Evolutionary conservation across 2,888 invertebrate species (phyloP).

Genomic region (Dioctria rufipes): DNA sequence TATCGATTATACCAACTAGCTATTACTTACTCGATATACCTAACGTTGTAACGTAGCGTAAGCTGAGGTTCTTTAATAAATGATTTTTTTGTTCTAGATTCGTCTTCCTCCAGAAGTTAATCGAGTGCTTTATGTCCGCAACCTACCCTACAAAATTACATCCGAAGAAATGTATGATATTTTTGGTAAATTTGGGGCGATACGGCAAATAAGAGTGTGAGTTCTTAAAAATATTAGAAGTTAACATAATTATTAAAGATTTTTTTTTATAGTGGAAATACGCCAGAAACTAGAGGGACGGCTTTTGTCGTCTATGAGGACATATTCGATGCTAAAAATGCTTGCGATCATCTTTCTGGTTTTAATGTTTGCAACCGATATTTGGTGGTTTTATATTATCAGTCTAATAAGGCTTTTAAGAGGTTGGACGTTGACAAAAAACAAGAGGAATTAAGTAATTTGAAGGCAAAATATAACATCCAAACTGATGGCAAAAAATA

Average conservation of each 20-base stretch:
- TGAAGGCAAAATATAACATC: conserved; percentile 95
- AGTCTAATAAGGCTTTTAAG: conserved; percentile 96
- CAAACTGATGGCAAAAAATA: conserved; percentile 74
- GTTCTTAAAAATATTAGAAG: conserved; percentile 67
- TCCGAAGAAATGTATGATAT: conserved; percentile 99
- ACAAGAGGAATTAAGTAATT: conserved; percentile 93
- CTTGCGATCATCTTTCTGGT: conserved; percentile 98
- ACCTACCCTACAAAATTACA: conserved; percentile 99
- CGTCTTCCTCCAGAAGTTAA: conserved; percentile 99
- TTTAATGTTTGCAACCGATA: conserved; percentile 99
- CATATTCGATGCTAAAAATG: conserved; percentile 99
- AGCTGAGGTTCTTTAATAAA: no score
- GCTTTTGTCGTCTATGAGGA: conserved; percentile 99
- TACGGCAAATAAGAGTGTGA: conserved; percentile 98
- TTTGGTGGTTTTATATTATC: conserved; percentile 98
- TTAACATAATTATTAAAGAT: conserved; percentile 26
- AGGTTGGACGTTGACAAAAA: conserved; percentile 96
- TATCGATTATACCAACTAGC: no score
- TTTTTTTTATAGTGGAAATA: conserved; percentile 83
- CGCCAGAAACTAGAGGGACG: conserved; percentile 97
- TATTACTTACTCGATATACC: no score
- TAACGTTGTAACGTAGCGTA: no score
- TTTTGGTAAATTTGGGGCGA: conserved; percentile 99
- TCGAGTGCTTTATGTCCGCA: conserved; percentile 94
- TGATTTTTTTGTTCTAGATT: no score